Evolutionary conservation across 1,140 invertebrate species (phyloP), one percentile per base, ranked within the genome.

Genomic region (Pseudomyrmex dendroicus): DNA sequence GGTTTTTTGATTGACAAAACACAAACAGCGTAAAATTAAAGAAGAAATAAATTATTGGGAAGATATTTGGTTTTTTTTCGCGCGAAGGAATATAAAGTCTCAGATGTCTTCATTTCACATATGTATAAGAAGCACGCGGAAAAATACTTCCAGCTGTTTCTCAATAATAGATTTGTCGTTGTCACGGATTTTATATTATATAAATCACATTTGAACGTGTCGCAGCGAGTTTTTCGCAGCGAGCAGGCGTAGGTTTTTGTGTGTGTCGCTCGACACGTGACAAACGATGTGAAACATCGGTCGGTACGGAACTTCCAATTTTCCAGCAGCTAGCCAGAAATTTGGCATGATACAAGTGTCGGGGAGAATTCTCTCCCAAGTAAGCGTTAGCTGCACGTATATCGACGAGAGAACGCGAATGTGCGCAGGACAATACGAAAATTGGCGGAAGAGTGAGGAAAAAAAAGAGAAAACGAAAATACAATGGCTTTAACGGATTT

Each of bases 331-430:
- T 48, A 70, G 74, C 44, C 52, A 22, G 54, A n/a, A 68, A 78
- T 64, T 78, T 78, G 76, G 76, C 76, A 59, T 15, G 54, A 44
- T 68, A 70, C 52, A 78, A 66, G 59, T 59, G 64, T 78, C 64
- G 12, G 52, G 25, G 22, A 35, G 7, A 35, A 35, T 35, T 67
- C 67, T 20, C 17, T 52, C 13, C 10, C 35, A 54, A 25, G 15
- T 20, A 20, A 70, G 64, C 50, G 35, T 48, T 35, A 57, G 54
- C 68, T 70, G 35, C 35, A 35, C 35, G 35, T 35, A 35, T 35
- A 78, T 78, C 64, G 64, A 70, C 50, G 64, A 70, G 12, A 20
- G 15, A 59, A 35, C 35, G 35, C 35, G 35, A 4, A 35, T 35
- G 20, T 46, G 64, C 50, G 52, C 66, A 66, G 66, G 70, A 78